Percentiles rank a stretch among this genome's conserved stretches.
phyloP scores from a whole-genome alignment of 2,113 vertebrate genomes.

The Xenopus tropicalis region UCB_Xtro_10.0 CM004448.2:61563501-61564000 shows the following conservation, averaged over 20 bases:
- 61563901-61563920: background rate
- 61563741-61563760: conserved; percentile 91
- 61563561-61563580: background rate
- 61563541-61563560: background rate
- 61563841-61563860: conserved; percentile 48
- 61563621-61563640: background rate
- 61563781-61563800: conserved; percentile 88
- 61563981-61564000: too few species aligned
- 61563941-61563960: too few species aligned
- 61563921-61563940: too few species aligned
- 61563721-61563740: conserved; percentile 94
- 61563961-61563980: too few species aligned
- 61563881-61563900: background rate
- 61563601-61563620: background rate
- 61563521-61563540: background rate
- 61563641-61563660: background rate
- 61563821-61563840: conserved; percentile 82
- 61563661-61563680: conserved; percentile 2
- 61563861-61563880: background rate
- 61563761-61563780: conserved; percentile 98
- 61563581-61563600: too few species aligned
- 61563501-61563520: too few species aligned
- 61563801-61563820: conserved; percentile 93
- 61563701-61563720: conserved; percentile 64
- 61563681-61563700: background rate